Evolutionary conservation across 2,888 invertebrate species (phyloP).

Genomic region (Rhamnusium bicolor): DNA sequence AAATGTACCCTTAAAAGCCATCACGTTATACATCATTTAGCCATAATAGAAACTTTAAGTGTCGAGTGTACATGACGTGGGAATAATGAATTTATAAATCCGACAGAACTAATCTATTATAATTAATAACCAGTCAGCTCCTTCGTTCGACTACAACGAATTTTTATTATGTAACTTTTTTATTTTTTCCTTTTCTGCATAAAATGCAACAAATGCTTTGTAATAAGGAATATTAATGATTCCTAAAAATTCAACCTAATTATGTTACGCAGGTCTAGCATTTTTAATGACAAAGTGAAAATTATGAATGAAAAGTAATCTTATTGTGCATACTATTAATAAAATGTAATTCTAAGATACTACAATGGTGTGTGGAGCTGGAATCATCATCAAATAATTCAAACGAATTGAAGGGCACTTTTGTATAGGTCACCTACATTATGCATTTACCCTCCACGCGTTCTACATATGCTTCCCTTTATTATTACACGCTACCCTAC

Average conservation of each 20-base stretch:
- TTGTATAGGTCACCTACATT: constrained; percentile 30
- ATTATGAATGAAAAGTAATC: not conserved
- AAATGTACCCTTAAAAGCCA: not conserved
- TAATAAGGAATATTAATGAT: constrained; percentile 22
- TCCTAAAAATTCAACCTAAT: not conserved
- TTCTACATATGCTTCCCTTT: constrained; percentile 62
- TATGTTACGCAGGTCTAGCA: not conserved
- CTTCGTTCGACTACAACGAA: not conserved
- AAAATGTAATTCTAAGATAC: not conserved
- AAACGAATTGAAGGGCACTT: constrained; percentile 27
- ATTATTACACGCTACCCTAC: constrained; percentile 54
- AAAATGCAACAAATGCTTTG: not conserved
- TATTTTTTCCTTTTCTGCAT: not conserved
- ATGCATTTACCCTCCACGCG: constrained; percentile 34
- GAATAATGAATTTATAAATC: constrained; percentile 13
- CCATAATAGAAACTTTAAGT: not conserved
- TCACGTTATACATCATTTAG: not conserved
- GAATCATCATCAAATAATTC: constrained; percentile 16
- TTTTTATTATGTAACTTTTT: constrained; percentile 8
- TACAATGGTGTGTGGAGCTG: constrained; percentile 3
- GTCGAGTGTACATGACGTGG: not conserved
- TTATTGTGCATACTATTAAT: constrained; percentile 6
- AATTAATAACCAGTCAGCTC: constrained; percentile 10
- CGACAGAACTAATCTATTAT: not conserved
- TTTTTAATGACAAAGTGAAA: not conserved